Evolutionary conservation across 2,797 vertebrate species (phyloP).

Genomic region (Merluccius polli): DNA sequence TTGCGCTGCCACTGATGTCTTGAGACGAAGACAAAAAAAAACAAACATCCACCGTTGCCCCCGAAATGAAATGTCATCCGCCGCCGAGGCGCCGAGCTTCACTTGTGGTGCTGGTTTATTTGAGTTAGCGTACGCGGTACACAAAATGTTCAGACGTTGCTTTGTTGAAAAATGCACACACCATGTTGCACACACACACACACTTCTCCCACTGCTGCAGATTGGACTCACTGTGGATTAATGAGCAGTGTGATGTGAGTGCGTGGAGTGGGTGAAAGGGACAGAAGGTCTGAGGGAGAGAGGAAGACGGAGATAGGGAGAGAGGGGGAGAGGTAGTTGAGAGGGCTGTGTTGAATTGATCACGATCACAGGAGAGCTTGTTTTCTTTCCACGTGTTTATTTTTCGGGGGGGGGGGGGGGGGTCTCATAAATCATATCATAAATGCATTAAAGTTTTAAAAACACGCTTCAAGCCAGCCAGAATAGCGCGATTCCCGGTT

Average conservation of each 20-base stretch:
- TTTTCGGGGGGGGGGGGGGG: no score
- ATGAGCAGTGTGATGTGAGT: slow-evolving; percentile 62
- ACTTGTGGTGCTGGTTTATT: slow-evolving; percentile 12
- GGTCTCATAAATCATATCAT: not conserved
- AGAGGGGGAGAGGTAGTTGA: slow-evolving; percentile 49
- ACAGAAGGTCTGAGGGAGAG: slow-evolving; percentile 54
- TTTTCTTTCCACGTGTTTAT: slow-evolving; percentile 7
- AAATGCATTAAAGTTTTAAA: not conserved
- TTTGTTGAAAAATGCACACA: not conserved
- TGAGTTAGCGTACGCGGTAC: not conserved
- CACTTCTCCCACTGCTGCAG: slow-evolving; percentile 37
- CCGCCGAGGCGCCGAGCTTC: not conserved
- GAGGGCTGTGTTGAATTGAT: slow-evolving; percentile 45
- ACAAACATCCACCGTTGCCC: not conserved
- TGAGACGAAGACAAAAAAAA: not conserved
- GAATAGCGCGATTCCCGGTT: not conserved
- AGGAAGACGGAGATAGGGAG: slow-evolving; percentile 12
- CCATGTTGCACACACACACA: no score
- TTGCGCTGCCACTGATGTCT: not conserved
- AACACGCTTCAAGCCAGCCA: not conserved
- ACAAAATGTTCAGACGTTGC: slow-evolving; percentile 22
- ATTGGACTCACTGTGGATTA: slow-evolving; percentile 56
- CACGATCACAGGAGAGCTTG: slow-evolving; percentile 28
- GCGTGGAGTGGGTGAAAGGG: slow-evolving; percentile 63
- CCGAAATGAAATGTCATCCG: not conserved